Conservation (phyloP, 2,113 vertebrate genomes). For the Mohoua ochrocephala region DNA sequence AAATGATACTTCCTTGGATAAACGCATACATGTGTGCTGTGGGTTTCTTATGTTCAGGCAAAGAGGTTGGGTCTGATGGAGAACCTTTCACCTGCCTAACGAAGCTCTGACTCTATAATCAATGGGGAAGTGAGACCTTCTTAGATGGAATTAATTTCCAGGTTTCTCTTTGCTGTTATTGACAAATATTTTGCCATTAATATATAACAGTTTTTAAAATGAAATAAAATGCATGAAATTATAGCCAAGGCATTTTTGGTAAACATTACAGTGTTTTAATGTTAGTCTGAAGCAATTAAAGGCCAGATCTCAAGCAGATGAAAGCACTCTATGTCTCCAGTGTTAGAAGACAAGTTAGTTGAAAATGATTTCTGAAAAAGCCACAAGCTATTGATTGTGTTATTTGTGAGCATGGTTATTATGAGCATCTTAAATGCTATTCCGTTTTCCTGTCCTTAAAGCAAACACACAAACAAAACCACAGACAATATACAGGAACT, state of each 20-base stretch:
- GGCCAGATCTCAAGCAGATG: background rate
- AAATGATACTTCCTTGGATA: background rate
- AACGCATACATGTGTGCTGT: background rate
- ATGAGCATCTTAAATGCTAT: constrained; percentile 17
- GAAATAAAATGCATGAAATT: constrained; percentile 22
- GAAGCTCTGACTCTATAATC: background rate
- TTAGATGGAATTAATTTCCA: background rate
- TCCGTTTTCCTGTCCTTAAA: background rate
- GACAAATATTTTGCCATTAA: background rate
- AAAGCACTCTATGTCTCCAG: background rate
- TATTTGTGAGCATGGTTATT: constrained; percentile 38
- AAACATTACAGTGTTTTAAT: background rate
- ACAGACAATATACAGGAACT: background rate
- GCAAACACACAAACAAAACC: constrained; percentile 6
- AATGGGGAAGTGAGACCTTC: background rate
- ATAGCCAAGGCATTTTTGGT: background rate
- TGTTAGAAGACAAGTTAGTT: background rate
- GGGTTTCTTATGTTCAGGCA: background rate
- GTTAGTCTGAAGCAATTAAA: constrained; percentile 29
- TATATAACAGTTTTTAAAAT: background rate
- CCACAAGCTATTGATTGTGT: constrained; percentile 10
- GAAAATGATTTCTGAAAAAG: constrained; percentile 4
- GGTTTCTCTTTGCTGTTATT: background rate
- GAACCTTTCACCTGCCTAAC: background rate
- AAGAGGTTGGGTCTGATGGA: background rate